Evolutionary conservation across 1,140 invertebrate species (phyloP).

Genomic region (Sycophaga agraensis): DNA sequence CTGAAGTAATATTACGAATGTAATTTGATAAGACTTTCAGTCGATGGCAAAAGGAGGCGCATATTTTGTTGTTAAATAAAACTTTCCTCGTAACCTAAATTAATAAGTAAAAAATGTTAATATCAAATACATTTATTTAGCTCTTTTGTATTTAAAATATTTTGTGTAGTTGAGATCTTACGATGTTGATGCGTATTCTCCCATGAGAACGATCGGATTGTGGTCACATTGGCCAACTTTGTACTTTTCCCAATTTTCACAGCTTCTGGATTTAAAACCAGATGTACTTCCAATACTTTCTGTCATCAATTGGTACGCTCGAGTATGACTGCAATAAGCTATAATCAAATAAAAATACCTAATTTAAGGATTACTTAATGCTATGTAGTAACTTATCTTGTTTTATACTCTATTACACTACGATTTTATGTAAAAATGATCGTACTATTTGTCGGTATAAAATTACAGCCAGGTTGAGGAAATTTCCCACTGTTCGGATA

Average conservation of each 20-base stretch:
- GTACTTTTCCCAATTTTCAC: conserved; percentile 47
- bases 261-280: conserved; percentile 45
- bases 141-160: too few relatives aligned
- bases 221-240: conserved; percentile 40
- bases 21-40: conserved; percentile 22
- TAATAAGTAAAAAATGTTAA: not conserved
- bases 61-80: conserved; percentile 41
- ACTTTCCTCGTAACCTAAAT: conserved; percentile 44
- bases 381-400: too few relatives aligned
- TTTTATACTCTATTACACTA: too few relatives aligned
- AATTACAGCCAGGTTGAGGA: conserved; percentile 52
- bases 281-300: conserved; percentile 53
- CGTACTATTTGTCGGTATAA: conserved; percentile 40
- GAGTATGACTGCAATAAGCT: conserved; percentile 58
- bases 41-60: conserved; percentile 40
- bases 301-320: conserved; percentile 57
- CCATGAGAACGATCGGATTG: conserved; percentile 45
- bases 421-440: not conserved
- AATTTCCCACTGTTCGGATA: conserved; percentile 55
- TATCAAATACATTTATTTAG: too few relatives aligned
- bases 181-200: conserved; percentile 47
- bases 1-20: not conserved
- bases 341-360: not conserved
- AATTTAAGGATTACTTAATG: not conserved
- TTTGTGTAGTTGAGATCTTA: conserved; percentile 30